These are phyloP conservation scores for Coelinius sp. DNA, from an alignment of 2,888 invertebrate species.

Conservation along the genomic window DNA sequence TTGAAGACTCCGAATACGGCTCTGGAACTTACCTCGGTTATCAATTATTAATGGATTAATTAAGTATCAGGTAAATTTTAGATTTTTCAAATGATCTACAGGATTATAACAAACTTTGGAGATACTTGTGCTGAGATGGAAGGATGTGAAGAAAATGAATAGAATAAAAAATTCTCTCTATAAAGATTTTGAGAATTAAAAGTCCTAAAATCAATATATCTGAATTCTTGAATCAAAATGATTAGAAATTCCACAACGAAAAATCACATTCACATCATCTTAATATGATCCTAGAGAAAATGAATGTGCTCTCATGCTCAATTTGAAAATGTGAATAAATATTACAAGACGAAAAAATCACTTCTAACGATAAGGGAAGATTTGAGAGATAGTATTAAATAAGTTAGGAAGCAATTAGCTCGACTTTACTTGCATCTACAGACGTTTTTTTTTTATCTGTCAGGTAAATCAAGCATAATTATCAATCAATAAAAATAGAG, in stretches of 20 bases:
- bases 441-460: background rate
- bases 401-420: background rate
- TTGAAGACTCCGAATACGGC: conserved; percentile 60
- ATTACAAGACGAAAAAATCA: background rate
- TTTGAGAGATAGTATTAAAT: background rate
- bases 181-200: background rate
- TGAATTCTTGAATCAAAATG: background rate
- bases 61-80: background rate
- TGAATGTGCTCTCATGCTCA: too few relatives aligned
- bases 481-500: background rate
- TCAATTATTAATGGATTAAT: conserved; percentile 3
- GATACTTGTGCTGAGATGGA: conserved; percentile 11
- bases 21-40: conserved; percentile 56
- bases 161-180: background rate
- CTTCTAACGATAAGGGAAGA: background rate
- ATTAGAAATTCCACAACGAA: too few relatives aligned
- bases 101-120: conserved; percentile 3
- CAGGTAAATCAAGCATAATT: background rate
- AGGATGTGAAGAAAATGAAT: background rate
- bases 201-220: background rate
- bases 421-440: conserved; percentile 7
- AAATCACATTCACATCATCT: too few relatives aligned
- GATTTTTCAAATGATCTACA: conserved; percentile 17
- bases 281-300: too few relatives aligned
- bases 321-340: background rate